Evolutionary conservation across 2,113 vertebrate species (phyloP), one percentile per base, ranked within the genome.

Genomic region (Oncorhynchus mykiss): DNA sequence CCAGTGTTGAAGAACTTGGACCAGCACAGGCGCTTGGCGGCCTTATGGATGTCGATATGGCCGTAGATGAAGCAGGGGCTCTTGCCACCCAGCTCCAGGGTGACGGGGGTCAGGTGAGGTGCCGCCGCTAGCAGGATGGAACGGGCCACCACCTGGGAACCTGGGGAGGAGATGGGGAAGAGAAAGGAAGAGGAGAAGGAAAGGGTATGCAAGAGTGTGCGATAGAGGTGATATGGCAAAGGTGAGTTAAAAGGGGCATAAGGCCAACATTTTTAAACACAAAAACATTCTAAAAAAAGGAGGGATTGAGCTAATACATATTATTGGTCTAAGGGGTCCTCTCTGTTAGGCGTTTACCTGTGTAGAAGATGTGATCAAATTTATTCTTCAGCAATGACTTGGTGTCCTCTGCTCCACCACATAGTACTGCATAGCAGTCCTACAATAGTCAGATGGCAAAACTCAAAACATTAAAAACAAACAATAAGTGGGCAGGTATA

Each of bases 31-130:
- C 96, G 92, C 45, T 80, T 94, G 5, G 95, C 96, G 1, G 92
- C 92, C 0, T 79, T 90, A 16, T 79, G 60, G 5, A 94, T 69
- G 8, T 95, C 80, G 0, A 94, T 87, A 16, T 22, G 3, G 2
- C 93, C 90, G 0, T 94, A 93, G 65, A 98, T 91, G 0, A 96
- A 89, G 79, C 96, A 97, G 8, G 97, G 97, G 89, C 93, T 95
- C 91, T 97, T 98, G 51, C 96, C 96, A 0, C 97, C 97, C 79
- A 99, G 93, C 88, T 99, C 96, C 91, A 98, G 88, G 0, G 95
- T 97, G 81, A 99, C 75, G 0, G 96, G 97, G 0, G 96, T 96
- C 78, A 97, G 81, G 79, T 97, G 90, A 73, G 92, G 80, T 0
- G 94, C 86, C 0, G 96, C 97, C 0, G 96, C 95, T 0, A 86